phyloP scores from a whole-genome alignment of 2,888 invertebrate genomes.

The Tenodera sinensis region DNA sequence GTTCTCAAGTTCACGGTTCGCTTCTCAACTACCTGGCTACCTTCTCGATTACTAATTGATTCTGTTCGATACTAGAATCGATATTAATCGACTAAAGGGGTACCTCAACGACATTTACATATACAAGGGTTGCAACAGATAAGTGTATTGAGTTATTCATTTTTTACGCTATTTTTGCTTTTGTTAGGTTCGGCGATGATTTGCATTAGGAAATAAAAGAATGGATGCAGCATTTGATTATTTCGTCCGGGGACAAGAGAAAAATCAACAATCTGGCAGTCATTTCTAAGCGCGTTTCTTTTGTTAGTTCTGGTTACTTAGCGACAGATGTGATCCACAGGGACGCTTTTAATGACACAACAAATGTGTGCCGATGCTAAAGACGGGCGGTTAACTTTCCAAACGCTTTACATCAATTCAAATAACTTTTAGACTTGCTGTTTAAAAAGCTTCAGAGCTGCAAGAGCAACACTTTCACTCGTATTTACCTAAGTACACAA shows the following conservation, averaged over 20 bases:
- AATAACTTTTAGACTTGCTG: no score
- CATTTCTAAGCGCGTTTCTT: neutral
- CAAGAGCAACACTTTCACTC: no score
- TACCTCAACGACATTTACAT: neutral
- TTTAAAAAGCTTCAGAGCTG: no score
- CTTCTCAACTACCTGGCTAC: neutral
- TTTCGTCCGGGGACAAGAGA: neutral
- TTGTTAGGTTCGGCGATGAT: neutral
- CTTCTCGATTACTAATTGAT: constrained; percentile 10
- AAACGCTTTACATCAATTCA: no score
- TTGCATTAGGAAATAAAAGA: neutral
- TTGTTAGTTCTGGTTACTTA: neutral
- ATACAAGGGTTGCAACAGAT: neutral
- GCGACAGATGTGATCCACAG: neutral
- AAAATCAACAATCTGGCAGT: neutral
- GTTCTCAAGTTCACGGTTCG: neutral
- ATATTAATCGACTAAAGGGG: neutral
- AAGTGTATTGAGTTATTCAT: neutral
- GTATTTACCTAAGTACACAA: no score
- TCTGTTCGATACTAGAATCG: neutral
- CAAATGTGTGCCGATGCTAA: no score
- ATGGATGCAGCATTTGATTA: neutral
- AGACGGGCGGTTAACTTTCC: no score
- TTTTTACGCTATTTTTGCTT: neutral
- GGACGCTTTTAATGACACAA: no score